Evolutionary conservation across 2,888 invertebrate species (phyloP), one percentile per base, ranked within the genome.

Genomic region (Altica lythri): DNA sequence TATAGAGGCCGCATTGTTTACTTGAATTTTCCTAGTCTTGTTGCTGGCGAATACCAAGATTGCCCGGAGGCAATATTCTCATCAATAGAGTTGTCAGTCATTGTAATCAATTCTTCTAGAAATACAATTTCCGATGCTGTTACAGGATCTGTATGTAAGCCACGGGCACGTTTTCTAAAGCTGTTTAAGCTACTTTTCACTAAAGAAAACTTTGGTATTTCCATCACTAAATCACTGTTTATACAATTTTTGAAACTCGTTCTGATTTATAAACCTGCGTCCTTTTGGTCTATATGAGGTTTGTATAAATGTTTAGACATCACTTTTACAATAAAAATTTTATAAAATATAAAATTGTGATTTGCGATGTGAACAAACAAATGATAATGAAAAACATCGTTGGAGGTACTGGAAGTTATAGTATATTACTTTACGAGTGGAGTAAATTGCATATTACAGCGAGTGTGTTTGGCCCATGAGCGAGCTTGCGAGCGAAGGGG

Each of bases 51-150:
- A 22, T 8, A 5, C 22, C 22, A 22, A 22, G 9, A n/a, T 27
- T 27, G 6, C 22, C 22, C 6, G 4, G 22, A 19, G 22, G 22
- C 4, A 19, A 6, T 19, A 6, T 5, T 19, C 22, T 19, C 22
- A n/a, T 27, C 27, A 9, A 27, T 27, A 13, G 30, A 13, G 12
- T 32, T 32, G 12, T 32, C 30, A n/a, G 2, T 32, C 30, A 32
- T 32, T 12, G 10, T 32, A 12, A 32, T 32, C 12, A 32, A 13
- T 32, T 32, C 30, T 32, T 32, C 12, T 32, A 13, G 30, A 12
- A 32, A 12, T 32, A 32, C n/a, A 6, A 29, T 29, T 29, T 29
- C 29, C 29, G 29, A 29, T 29, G 29, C 29, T 29, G 29, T 29
- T n/a, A 10, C 29, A 10, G 29, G 29, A 32, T 32, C 2, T 32